A percentile compares a stretch with the other conserved stretches of the same genome.
These are phyloP conservation scores for Ascidia mentula DNA, from an alignment of 23 tunicate genomes.

Conservation along the genomic window DNA sequence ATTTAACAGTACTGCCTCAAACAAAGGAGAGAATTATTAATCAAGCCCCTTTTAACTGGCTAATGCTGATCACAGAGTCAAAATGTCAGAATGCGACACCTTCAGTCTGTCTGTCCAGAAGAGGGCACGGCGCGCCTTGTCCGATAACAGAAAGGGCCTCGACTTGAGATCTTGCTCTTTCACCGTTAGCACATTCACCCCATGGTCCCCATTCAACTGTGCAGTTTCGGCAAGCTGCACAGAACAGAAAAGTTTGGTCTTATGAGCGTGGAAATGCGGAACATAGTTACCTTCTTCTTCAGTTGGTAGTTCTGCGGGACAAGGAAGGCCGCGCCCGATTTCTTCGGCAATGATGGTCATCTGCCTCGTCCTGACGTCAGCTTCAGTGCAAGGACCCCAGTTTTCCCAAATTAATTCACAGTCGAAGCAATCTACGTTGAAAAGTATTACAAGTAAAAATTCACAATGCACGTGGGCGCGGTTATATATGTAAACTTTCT, in stretches of 20 bases:
- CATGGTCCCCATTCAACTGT: conserved; percentile 39
- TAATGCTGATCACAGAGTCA: too few species aligned
- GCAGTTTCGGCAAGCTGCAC: conserved; percentile 50
- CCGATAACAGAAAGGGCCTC: conserved; percentile 23
- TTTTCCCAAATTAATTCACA: conserved; percentile 32
- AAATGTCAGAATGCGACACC: conserved; percentile 9
- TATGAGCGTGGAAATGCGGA: not conserved
- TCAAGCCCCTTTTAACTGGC: too few species aligned
- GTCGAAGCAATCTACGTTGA: conserved; percentile 28
- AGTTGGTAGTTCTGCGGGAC: not conserved
- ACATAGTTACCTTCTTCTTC: not conserved
- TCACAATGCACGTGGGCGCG: too few species aligned
- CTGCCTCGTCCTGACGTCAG: not conserved
- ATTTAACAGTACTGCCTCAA: too few species aligned
- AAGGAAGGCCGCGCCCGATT: conserved; percentile 15
- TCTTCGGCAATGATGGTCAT: conserved; percentile 10
- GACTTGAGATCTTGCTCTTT: conserved; percentile 6
- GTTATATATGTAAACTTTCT: too few species aligned
- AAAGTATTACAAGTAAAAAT: too few species aligned
- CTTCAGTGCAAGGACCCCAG: conserved; percentile 29
- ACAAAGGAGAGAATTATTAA: too few species aligned
- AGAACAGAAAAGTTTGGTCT: not conserved
- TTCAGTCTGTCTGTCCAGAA: conserved; percentile 30
- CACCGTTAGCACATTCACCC: conserved; percentile 45
- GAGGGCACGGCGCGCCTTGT: conserved; percentile 54